phyloP scores from a whole-genome alignment of 1,140 invertebrate species.

The Macrosteles quadrilineatus region DNA sequence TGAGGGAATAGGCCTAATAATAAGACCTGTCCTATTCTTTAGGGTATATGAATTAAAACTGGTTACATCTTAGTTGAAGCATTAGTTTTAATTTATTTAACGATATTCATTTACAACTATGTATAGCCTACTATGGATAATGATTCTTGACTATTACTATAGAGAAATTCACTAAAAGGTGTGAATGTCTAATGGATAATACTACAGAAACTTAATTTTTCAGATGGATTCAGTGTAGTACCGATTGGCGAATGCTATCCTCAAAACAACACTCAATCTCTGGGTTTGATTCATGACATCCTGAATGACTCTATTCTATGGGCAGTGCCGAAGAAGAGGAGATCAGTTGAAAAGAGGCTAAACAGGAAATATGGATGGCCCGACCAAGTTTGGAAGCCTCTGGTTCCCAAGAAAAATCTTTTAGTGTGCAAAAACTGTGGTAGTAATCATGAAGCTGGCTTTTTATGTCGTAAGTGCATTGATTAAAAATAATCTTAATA shows the following conservation, averaged over 20 bases:
- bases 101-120: too few species aligned
- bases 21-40: too few species aligned
- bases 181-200: too few species aligned
- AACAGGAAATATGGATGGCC: constrained; percentile 69
- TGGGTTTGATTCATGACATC: background rate
- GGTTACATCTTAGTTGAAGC: too few species aligned
- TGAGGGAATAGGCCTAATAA: too few species aligned
- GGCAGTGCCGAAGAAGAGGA: constrained; percentile 70
- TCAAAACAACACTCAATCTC: background rate
- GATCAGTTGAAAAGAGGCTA: constrained; percentile 70
- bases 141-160: too few species aligned
- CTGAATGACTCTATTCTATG: constrained; percentile 25
- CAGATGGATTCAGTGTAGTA: background rate
- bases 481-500: too few species aligned
- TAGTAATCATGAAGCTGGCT: constrained; percentile 71
- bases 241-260: constrained; percentile 36
- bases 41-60: too few species aligned
- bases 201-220: constrained; percentile 70
- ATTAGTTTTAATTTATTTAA: too few species aligned
- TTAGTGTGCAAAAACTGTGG: constrained; percentile 77
- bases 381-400: constrained; percentile 62
- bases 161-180: too few species aligned
- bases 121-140: too few species aligned
- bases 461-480: constrained; percentile 79
- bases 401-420: constrained; percentile 71